Evolutionary conservation across 2,113 vertebrate genomes (phyloP).

Genomic region (Dipodomys stephensi): DNA sequence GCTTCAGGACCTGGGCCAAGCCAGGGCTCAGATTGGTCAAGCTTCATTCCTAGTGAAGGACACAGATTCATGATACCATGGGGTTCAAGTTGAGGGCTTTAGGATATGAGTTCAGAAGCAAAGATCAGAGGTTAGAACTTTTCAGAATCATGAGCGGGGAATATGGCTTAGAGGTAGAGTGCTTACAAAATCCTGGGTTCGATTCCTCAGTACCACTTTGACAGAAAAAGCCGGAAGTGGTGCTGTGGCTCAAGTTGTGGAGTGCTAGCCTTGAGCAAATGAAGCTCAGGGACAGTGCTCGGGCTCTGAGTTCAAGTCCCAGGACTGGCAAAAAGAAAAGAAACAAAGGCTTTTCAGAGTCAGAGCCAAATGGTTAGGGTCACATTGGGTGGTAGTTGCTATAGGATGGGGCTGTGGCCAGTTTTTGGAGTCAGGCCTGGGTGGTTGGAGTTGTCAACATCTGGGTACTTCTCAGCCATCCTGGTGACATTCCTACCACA

Average conservation of each 20-base stretch:
- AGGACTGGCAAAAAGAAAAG: too few species aligned
- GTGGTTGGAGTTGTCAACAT: too few species aligned
- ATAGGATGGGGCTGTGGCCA: neutral
- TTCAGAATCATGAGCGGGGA: too few species aligned
- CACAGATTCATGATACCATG: neutral
- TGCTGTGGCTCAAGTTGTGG: too few species aligned
- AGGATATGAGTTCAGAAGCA: neutral
- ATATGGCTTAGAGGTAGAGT: too few species aligned
- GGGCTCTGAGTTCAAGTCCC: too few species aligned
- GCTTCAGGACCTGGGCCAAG: neutral
- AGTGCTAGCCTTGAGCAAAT: too few species aligned
- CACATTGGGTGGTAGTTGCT: neutral
- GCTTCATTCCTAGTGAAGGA: neutral
- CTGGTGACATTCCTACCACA: constrained; percentile 68
- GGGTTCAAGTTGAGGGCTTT: neutral
- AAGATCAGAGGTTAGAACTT: neutral
- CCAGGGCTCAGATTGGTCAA: neutral
- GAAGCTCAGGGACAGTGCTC: too few species aligned
- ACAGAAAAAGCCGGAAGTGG: too few species aligned
- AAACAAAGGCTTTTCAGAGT: neutral
- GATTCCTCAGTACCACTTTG: too few species aligned
- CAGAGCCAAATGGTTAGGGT: neutral
- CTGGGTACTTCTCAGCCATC: neutral
- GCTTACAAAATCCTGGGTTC: too few species aligned
- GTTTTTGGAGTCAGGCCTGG: neutral